Percentiles rank a stretch among this genome's conserved stretches.
Evolutionary conservation across 2,797 vertebrate species (phyloP).

Genomic region (Chrysolophus pictus): DNA sequence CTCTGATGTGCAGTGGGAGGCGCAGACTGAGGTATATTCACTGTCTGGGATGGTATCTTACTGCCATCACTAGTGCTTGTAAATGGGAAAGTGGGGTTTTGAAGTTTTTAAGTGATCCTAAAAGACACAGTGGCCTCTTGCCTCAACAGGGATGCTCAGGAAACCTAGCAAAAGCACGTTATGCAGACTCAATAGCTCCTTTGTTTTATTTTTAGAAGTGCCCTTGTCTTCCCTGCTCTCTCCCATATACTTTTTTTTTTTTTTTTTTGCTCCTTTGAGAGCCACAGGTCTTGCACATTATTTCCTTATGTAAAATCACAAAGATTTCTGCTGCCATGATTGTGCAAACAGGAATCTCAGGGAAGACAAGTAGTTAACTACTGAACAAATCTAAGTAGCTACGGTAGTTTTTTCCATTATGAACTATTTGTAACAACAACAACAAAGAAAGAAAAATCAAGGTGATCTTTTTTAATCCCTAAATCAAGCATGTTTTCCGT

Average conservation of each 20-base stretch:
- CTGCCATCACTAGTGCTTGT: not conserved
- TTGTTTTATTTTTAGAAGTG: not conserved
- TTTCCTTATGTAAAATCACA: not conserved
- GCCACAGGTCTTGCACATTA: not conserved
- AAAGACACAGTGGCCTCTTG: not conserved
- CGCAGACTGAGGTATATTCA: not conserved
- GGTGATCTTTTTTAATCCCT: not conserved
- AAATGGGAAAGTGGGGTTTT: not conserved
- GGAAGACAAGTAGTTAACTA: not conserved
- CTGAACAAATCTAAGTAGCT: not conserved
- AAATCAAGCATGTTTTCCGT: not conserved
- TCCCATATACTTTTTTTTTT: not conserved
- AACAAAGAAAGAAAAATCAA: too few species aligned
- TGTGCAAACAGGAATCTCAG: not conserved
- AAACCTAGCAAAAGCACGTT: not conserved
- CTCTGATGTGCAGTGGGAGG: not conserved
- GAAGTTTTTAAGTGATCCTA: conserved; percentile 3
- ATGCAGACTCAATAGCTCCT: not conserved
- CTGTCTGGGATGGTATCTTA: not conserved
- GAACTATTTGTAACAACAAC: not conserved
- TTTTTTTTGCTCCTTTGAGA: not conserved
- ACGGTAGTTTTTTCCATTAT: not conserved
- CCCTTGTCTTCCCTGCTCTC: not conserved
- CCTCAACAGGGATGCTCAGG: not conserved
- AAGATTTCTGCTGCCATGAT: not conserved